Percentiles rank a stretch among this genome's conserved stretches.
These are phyloP conservation scores for Plutella xylostella DNA, from an alignment of 2,888 invertebrate genomes.

Conservation along the genomic window DNA sequence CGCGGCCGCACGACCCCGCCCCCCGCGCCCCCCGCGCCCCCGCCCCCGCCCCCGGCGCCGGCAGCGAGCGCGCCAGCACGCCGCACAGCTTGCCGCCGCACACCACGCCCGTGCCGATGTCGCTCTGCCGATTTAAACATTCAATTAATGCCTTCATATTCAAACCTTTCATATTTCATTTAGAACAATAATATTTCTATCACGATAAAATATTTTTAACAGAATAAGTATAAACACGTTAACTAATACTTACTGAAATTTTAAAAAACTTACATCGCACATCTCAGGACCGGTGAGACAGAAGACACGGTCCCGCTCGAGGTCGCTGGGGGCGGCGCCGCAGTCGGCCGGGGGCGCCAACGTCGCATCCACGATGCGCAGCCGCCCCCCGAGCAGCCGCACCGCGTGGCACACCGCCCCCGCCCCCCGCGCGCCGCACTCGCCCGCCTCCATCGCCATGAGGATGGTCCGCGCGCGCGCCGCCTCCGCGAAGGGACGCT, in stretches of 20 bases:
- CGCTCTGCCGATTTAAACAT: conserved; percentile 28
- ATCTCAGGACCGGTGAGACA: conserved; percentile 37
- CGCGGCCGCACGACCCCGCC: conserved; percentile 31
- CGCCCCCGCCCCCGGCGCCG: conserved; percentile 26
- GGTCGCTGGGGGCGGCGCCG: neutral
- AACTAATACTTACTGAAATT: neutral
- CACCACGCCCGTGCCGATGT: conserved; percentile 46
- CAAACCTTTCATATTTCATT: neutral
- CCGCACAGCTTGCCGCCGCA: conserved; percentile 49
- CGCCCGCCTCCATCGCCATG: conserved; percentile 29
- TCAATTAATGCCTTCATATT: conserved; percentile 9
- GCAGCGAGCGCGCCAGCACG: conserved; percentile 33
- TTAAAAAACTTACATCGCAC: conserved; percentile 20
- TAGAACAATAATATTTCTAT: neutral
- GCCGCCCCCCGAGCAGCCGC: conserved; percentile 14
- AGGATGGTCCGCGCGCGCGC: conserved; percentile 29
- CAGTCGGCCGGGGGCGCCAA: conserved; percentile 20
- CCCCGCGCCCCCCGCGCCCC: conserved; percentile 37
- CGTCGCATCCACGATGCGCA: conserved; percentile 22
- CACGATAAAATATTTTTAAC: neutral
- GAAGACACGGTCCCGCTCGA: conserved; percentile 24
- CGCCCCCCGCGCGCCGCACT: conserved; percentile 20
- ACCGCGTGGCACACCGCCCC: neutral
- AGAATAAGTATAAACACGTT: neutral
- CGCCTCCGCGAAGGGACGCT: conserved; percentile 30